phyloP scores from a whole-genome alignment of 2,113 vertebrate genomes.

The Neoarius graeffei region DNA sequence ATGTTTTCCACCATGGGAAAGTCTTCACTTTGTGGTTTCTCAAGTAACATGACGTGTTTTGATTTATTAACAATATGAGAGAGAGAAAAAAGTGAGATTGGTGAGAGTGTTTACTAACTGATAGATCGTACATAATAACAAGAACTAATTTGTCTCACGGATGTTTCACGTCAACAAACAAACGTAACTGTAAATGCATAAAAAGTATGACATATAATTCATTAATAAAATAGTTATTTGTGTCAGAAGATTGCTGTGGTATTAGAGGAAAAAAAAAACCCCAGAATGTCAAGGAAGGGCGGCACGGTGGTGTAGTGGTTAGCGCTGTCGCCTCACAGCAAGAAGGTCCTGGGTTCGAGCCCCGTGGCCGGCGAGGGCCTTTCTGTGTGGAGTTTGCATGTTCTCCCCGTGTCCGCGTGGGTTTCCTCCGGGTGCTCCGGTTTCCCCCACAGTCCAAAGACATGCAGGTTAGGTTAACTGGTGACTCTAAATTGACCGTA shows the following conservation, averaged over 20 bases:
- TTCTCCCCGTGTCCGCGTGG: too few relatives aligned
- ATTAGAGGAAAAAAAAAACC: too few relatives aligned
- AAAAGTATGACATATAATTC: not conserved
- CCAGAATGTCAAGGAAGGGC: too few relatives aligned
- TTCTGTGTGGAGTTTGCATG: too few relatives aligned
- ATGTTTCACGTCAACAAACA: not conserved
- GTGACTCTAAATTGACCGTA: too few relatives aligned
- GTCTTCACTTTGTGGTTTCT: not conserved
- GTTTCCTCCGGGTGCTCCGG: too few relatives aligned
- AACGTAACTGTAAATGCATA: not conserved
- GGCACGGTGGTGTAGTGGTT: too few relatives aligned
- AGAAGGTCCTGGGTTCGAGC: too few relatives aligned
- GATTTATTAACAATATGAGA: not conserved
- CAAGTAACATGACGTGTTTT: not conserved
- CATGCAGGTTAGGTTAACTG: too few relatives aligned
- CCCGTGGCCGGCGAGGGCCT: too few relatives aligned
- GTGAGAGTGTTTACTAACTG: not conserved
- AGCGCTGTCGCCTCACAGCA: too few relatives aligned
- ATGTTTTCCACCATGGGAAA: not conserved
- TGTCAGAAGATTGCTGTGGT: not conserved
- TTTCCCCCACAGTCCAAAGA: too few relatives aligned
- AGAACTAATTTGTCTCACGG: not conserved
- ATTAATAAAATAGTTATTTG: not conserved
- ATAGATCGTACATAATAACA: not conserved
- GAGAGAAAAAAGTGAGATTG: not conserved